phyloP scores from a whole-genome alignment of 2,888 invertebrate genomes.

The Drosophila mimetica region DNA sequence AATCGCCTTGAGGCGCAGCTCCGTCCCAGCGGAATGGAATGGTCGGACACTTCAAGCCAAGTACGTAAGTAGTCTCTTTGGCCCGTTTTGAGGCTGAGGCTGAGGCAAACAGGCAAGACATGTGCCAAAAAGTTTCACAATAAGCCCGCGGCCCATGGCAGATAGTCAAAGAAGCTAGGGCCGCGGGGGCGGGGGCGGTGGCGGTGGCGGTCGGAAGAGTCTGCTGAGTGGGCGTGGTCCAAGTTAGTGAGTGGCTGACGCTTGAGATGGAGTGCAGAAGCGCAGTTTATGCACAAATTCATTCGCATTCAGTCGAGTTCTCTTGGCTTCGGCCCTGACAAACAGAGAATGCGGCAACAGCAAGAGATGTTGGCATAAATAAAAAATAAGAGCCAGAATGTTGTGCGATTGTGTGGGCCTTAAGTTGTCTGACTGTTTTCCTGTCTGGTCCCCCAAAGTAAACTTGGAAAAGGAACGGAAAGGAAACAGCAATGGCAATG shows the following conservation, averaged over 20 bases:
- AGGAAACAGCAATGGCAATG: neutral
- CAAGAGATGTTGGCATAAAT: slow-evolving; percentile 18
- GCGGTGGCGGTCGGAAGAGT: neutral
- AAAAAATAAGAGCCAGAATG: slow-evolving; percentile 16
- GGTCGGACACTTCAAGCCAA: slow-evolving; percentile 44
- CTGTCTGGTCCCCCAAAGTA: slow-evolving; percentile 15
- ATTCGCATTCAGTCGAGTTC: slow-evolving; percentile 40
- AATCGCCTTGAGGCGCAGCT: slow-evolving; percentile 50
- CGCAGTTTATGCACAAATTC: slow-evolving; percentile 72
- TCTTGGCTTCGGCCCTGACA: slow-evolving; percentile 11
- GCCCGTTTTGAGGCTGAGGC: slow-evolving; percentile 33
- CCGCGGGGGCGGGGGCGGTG: neutral
- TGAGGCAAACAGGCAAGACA: slow-evolving; percentile 70
- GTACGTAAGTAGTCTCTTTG: slow-evolving; percentile 48
- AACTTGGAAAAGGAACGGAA: slow-evolving; percentile 1
- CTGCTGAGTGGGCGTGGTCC: slow-evolving; percentile 13
- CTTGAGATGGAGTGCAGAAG: slow-evolving; percentile 51
- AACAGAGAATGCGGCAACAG: slow-evolving; percentile 21
- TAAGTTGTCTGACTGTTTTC: slow-evolving; percentile 44
- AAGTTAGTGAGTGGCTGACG: slow-evolving; percentile 35
- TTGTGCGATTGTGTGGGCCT: slow-evolving; percentile 34
- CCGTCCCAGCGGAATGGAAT: slow-evolving; percentile 5
- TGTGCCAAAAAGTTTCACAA: slow-evolving; percentile 79
- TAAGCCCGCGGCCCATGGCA: slow-evolving; percentile 65
- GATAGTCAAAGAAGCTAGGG: slow-evolving; percentile 11